These are phyloP conservation scores for Atta colombica DNA, from an alignment of 1,140 invertebrate genomes.

Conservation along the genomic window DNA sequence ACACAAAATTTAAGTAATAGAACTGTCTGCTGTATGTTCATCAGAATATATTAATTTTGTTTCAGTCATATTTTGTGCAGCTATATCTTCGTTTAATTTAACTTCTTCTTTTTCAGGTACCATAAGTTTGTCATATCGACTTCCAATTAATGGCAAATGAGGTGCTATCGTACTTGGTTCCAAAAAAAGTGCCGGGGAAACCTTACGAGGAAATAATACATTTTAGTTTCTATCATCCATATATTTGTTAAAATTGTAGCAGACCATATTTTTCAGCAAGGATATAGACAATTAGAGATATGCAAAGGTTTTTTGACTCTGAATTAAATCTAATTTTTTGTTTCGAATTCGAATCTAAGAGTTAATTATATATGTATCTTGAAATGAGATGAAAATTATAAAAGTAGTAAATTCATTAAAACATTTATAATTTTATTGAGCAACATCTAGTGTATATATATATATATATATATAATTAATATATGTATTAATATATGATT, in stretches of 20 bases:
- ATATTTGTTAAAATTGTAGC: neutral
- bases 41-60: neutral
- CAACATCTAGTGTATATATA: no score
- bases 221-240: slow-evolving; percentile 9
- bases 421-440: no score
- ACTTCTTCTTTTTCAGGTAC: slow-evolving; percentile 69
- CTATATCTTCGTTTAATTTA: slow-evolving; percentile 27
- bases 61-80: slow-evolving; percentile 13
- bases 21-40: slow-evolving; percentile 61
- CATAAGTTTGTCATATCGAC: slow-evolving; percentile 85
- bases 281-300: no score
- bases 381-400: no score
- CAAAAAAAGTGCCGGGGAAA: slow-evolving; percentile 85
- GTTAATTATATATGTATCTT: no score
- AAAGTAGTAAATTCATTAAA: no score
- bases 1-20: slow-evolving; percentile 71
- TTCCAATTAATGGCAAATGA: slow-evolving; percentile 85
- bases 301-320: no score
- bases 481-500: no score
- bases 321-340: no score
- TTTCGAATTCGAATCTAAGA: no score
- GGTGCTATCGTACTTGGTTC: slow-evolving; percentile 88
- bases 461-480: no score
- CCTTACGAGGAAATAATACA: slow-evolving; percentile 78
- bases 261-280: neutral